Evolutionary conservation across 2,888 invertebrate genomes (phyloP).

Genomic region (Phoenoteleia sp.): DNA sequence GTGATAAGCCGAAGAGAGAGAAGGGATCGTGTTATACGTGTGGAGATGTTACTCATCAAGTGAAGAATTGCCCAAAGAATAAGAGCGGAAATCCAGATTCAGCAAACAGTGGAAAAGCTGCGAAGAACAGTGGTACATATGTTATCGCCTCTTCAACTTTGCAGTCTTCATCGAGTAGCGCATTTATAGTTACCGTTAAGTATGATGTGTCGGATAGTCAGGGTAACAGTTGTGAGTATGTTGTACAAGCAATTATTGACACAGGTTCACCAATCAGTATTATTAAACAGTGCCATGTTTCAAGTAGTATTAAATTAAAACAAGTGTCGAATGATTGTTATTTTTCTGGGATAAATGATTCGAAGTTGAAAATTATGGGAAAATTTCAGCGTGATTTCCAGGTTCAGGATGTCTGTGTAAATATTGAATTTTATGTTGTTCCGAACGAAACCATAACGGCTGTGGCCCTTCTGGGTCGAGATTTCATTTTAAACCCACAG

Average conservation of each 20-base stretch:
- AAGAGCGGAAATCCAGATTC: neutral
- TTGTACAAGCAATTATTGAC: neutral
- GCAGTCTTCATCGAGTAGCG: neutral
- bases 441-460: neutral
- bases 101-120: too few relatives aligned
- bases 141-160: too few relatives aligned
- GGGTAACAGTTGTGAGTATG: neutral
- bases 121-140: too few relatives aligned
- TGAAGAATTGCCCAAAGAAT: constrained; percentile 28
- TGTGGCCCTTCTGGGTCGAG: neutral
- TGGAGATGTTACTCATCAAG: constrained; percentile 8
- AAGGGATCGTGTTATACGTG: constrained; percentile 42
- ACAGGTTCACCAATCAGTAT: neutral
- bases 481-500: too few relatives aligned
- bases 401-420: neutral
- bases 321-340: neutral
- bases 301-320: neutral
- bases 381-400: neutral
- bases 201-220: neutral
- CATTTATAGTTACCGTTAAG: neutral
- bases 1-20: neutral
- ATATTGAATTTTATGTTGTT: neutral
- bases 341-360: neutral
- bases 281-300: neutral
- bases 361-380: too few relatives aligned